Evolutionary conservation across 1,140 invertebrate species (phyloP), one percentile per base, ranked within the genome.

Genomic region (Brachionus rotundiformis): DNA sequence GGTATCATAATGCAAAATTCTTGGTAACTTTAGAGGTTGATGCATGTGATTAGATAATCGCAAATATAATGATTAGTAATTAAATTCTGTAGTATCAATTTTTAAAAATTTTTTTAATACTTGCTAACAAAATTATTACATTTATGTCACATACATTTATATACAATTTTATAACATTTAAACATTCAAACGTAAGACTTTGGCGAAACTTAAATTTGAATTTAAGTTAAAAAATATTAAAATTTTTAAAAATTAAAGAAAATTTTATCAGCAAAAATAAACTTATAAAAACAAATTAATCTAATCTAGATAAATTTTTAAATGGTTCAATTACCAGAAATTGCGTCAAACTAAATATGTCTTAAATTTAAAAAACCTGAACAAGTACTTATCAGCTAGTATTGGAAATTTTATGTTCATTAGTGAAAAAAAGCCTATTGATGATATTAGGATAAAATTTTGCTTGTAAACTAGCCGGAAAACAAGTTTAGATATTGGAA

Each of bases 131-230:
- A 16, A 16, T 7, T 54, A 25, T 63, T 19, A 71, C 29, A 71
- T 36, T 0, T 71, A 1, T 3, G 8, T 36, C 65, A 71, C 29
- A 71, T 71, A 39, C 65, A 36, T 71, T 71, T 71, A 71, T 71
- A 39, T 36, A 36, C 33, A 71, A 16, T 39, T 41, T 31, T 36
- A 39, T 13, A 71, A 71, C 29, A 23, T 71, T 36, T 36, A 71
- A 39, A 39, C 65, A 10, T 39, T 36, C 33, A 36, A 10, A 39
- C 65, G 65, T 39, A 71, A 36, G 33, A 71, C 11, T 16, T 39
- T 71, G 29, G 65, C 36, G 33, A 71, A 71, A 71, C 65, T 71
- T 71, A 39, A 71, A 71, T n/a, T 71, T 36, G 7, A 71, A 36
- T 36, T 39, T 71, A 25, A 6, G 29, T 63, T 63, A 63, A 63